Conservation (phyloP, 2,797 vertebrate species). For the Sebastiscus albofasciatus region DNA sequence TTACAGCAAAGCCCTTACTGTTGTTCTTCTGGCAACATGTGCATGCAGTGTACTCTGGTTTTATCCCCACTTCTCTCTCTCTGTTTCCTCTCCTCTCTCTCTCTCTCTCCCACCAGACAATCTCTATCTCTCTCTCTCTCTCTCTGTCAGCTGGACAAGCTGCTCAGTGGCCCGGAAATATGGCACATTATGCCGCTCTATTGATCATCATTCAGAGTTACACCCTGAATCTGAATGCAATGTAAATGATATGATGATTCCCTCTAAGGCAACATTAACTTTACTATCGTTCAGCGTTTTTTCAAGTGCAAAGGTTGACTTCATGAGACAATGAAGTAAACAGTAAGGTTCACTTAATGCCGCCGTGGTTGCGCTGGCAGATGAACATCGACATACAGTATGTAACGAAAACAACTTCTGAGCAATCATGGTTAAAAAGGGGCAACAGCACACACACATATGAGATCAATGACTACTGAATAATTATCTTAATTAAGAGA, state of each 20-base stretch:
- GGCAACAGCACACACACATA: background rate
- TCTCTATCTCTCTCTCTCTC: conserved; percentile 1
- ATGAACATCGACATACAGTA: background rate
- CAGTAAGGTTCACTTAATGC: conserved; percentile 17
- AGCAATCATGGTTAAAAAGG: background rate
- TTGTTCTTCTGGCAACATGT: conserved; percentile 66
- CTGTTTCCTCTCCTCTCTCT: background rate
- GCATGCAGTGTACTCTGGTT: conserved; percentile 46
- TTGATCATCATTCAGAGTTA: conserved; percentile 74
- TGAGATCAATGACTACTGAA: conserved; percentile 6
- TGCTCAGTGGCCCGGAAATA: conserved; percentile 85
- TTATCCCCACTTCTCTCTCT: conserved; percentile 21
- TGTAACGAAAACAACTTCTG: background rate
- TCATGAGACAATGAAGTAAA: conserved; percentile 59
- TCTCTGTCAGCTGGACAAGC: conserved; percentile 76
- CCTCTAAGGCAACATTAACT: conserved; percentile 78
- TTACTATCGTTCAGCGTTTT: conserved; percentile 63
- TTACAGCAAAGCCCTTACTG: conserved; percentile 70
- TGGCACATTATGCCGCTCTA: conserved; percentile 78
- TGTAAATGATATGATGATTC: conserved; percentile 85
- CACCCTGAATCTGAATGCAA: conserved; percentile 75
- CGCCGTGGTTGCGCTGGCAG: background rate
- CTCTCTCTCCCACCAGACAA: background rate
- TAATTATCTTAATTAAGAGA: conserved; percentile 27
- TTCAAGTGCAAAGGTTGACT: conserved; percentile 63